A percentile compares a stretch with the other conserved stretches of the same genome.
Evolutionary conservation across 2,113 vertebrate genomes (phyloP).

Genomic region (Pelecanus crispus): DNA sequence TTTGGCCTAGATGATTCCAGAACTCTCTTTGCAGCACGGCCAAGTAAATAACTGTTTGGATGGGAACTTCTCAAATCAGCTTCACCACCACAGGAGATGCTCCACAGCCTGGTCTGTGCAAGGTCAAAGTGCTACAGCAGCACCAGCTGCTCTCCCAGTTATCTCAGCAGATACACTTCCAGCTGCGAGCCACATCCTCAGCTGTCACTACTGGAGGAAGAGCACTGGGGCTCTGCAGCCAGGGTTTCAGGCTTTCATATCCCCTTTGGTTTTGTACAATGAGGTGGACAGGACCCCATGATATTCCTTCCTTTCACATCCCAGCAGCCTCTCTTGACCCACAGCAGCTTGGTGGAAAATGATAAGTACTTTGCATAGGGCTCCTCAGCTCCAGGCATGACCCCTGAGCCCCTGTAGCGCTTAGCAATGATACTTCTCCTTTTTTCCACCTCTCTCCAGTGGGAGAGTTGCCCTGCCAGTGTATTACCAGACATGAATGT

Average conservation of each 20-base stretch:
- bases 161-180: neutral
- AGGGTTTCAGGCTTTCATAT: neutral
- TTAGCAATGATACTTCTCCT: neutral
- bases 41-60: neutral
- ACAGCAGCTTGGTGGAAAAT: neutral
- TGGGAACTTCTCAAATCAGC: neutral
- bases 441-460: neutral
- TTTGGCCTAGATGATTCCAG: neutral
- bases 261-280: neutral
- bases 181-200: neutral
- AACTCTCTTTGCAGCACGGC: neutral
- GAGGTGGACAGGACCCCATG: neutral
- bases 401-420: neutral
- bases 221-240: neutral
- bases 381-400: neutral
- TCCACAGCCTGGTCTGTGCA: neutral
- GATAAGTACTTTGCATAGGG: neutral
- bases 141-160: neutral
- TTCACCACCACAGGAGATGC: neutral
- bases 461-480: neutral
- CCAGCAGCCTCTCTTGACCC: neutral
- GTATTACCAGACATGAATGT: neutral
- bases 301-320: neutral
- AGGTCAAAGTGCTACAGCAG: neutral
- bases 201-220: neutral